A percentile compares a stretch with the other conserved stretches of the same genome.
phyloP scores from a whole-genome alignment of 2,888 invertebrate species.

The Drosophila parthenogenetica region DNA sequence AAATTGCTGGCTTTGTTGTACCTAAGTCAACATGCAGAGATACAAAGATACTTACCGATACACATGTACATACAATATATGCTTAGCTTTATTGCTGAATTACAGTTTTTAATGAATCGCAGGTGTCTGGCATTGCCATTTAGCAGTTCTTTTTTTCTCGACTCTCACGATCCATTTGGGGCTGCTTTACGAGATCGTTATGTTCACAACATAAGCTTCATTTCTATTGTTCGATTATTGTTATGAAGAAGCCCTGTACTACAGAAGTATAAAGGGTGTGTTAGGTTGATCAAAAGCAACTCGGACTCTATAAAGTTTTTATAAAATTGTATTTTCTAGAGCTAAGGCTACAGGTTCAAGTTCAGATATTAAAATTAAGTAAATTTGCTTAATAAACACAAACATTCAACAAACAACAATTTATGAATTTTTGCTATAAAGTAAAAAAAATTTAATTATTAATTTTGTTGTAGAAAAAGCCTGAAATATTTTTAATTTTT shows the following conservation, averaged over 20 bases:
- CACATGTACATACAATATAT: not conserved
- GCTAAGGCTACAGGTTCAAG: no score
- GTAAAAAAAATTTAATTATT: no score
- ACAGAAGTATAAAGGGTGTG: not conserved
- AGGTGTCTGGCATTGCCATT: slow-evolving; percentile 72
- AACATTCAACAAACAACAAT: no score
- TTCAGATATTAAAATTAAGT: no score
- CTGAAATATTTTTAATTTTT: no score
- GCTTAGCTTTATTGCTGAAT: slow-evolving; percentile 4
- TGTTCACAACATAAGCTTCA: not conserved
- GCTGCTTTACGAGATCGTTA: slow-evolving; percentile 18
- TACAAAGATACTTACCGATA: slow-evolving; percentile 6
- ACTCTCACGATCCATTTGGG: slow-evolving; percentile 45
- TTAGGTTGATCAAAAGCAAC: not conserved
- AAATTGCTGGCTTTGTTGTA: slow-evolving; percentile 63
- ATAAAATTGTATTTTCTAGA: no score
- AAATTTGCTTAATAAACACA: no score
- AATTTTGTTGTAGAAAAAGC: no score
- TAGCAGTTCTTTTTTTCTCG: slow-evolving; percentile 22
- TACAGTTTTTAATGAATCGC: slow-evolving; percentile 39
- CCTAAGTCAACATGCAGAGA: slow-evolving; percentile 18
- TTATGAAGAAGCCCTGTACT: not conserved
- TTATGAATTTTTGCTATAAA: no score
- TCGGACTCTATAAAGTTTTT: no score
- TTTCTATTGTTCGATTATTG: slow-evolving; percentile 9